Evolutionary conservation across 2,113 vertebrate species (phyloP).

Genomic region (Apus apus): DNA sequence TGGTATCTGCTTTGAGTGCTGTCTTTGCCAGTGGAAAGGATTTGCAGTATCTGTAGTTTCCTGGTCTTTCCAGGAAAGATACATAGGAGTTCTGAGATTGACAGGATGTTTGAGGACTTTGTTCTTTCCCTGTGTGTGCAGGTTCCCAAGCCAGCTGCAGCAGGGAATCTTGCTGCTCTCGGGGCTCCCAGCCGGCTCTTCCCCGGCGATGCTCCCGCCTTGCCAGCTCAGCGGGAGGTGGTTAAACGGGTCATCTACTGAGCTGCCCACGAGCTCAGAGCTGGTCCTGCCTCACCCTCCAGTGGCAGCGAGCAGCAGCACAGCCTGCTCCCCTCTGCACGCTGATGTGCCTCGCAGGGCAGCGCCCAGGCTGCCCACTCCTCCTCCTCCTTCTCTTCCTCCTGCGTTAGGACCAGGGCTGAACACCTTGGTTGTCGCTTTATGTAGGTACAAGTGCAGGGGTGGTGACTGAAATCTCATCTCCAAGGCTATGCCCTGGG

Average conservation of each 20-base stretch:
- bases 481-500: neutral
- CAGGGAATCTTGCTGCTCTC: neutral
- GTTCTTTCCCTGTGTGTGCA: neutral
- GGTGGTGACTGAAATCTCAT: neutral
- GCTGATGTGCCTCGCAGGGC: neutral
- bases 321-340: neutral
- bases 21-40: neutral
- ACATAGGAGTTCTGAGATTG: neutral
- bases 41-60: neutral
- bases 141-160: neutral
- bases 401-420: neutral
- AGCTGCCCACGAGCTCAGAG: neutral
- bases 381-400: neutral
- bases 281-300: constrained; percentile 30
- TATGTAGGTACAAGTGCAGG: too few relatives aligned
- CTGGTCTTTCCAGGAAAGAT: neutral
- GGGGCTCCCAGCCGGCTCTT: neutral
- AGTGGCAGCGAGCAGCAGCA: constrained; percentile 12
- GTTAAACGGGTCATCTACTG: neutral
- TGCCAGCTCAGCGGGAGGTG: rapidly evolving
- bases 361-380: neutral
- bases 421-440: neutral
- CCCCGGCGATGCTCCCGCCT: rapidly evolving
- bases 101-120: neutral
- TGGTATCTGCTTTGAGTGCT: neutral